Evolutionary conservation across 2,797 vertebrate species (phyloP).

Genomic region (Ceryle rudis): DNA sequence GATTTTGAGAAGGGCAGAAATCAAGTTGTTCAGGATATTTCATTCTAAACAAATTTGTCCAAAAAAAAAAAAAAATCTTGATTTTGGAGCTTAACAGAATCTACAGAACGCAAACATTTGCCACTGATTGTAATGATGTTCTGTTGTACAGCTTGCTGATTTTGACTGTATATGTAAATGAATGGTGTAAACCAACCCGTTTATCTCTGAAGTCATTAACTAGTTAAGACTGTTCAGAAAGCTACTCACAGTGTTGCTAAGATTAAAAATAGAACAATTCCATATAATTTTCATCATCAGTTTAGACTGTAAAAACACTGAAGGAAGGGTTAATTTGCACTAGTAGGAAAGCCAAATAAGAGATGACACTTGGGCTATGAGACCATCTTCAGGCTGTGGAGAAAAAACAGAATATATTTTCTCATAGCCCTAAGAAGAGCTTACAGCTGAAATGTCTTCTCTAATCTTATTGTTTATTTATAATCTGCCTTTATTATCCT

Average conservation of each 20-base stretch:
- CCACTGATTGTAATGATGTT: not conserved
- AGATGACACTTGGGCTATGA: not conserved
- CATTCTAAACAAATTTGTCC: not conserved
- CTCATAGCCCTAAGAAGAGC: conserved; percentile 9
- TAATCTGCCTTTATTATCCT: conserved; percentile 20
- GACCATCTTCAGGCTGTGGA: not conserved
- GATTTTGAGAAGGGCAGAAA: not conserved
- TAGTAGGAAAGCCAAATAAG: not conserved
- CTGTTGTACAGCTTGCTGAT: not conserved
- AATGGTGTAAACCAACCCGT: not conserved
- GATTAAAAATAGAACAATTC: not conserved
- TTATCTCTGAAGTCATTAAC: conserved; percentile 7
- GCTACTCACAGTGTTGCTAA: not conserved
- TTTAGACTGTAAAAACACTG: not conserved
- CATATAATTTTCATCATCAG: not conserved
- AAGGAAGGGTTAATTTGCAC: conserved; percentile 47
- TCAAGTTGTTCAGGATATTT: not conserved
- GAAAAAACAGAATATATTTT: not conserved
- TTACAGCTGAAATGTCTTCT: conserved; percentile 1
- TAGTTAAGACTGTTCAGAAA: not conserved
- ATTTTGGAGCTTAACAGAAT: not conserved
- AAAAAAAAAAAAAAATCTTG: not conserved
- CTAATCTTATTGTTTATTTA: conserved; percentile 14
- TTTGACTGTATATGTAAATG: not conserved
- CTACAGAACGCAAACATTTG: not conserved